Conservation (phyloP, 2,113 vertebrate species). For the Phrynosoma blainvillii region DNA sequence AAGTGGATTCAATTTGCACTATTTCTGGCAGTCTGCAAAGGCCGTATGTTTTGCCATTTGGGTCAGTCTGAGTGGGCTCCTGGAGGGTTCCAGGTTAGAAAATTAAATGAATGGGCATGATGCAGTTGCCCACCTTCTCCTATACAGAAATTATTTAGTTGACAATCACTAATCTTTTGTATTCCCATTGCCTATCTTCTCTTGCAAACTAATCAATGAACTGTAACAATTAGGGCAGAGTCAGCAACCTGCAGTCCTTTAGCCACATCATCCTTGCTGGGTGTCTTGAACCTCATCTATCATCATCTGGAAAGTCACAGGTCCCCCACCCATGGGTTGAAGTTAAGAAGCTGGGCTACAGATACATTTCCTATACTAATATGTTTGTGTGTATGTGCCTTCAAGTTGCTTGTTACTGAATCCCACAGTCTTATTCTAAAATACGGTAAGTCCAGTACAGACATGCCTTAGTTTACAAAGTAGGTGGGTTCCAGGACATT, state of each 20-base stretch:
- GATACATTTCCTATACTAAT: accelerated
- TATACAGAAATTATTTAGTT: not conserved
- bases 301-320: not conserved
- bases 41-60: too few relatives aligned
- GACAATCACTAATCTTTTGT: not conserved
- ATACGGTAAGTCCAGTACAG: not conserved
- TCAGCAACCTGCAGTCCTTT: too few relatives aligned
- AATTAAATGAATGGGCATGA: too few relatives aligned
- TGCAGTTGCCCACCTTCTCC: too few relatives aligned
- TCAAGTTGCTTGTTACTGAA: not conserved
- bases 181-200: too few relatives aligned
- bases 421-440: not conserved
- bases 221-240: not conserved
- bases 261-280: too few relatives aligned
- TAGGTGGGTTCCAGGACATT: too few relatives aligned
- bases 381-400: not conserved
- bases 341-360: accelerated
- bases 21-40: too few relatives aligned
- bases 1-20: too few relatives aligned
- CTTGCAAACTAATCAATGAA: not conserved
- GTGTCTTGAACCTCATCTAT: not conserved
- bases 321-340: accelerated
- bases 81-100: too few relatives aligned
- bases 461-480: too few relatives aligned
- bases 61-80: too few relatives aligned